Evolutionary conservation across 2,113 vertebrate genomes (phyloP).

Genomic region (Cnemophilus loriae): DNA sequence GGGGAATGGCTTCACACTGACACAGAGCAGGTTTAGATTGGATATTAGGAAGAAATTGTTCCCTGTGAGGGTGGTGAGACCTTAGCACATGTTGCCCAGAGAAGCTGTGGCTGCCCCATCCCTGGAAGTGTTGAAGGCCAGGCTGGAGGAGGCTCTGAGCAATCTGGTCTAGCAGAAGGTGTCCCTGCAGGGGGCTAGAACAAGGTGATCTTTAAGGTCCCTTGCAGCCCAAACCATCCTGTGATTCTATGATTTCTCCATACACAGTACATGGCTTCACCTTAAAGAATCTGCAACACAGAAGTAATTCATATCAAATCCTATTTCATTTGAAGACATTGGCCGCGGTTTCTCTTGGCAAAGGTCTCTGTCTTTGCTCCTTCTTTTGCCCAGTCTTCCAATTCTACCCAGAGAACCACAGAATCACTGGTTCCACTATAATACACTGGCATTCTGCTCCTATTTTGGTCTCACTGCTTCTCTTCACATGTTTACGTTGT

Average conservation of each 20-base stretch:
- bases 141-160: accelerated
- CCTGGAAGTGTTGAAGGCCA: accelerated
- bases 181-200: background rate
- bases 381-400: background rate
- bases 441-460: background rate
- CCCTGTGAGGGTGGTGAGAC: background rate
- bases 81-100: background rate
- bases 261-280: background rate
- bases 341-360: background rate
- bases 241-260: background rate
- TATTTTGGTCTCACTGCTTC: background rate
- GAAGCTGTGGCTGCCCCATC: background rate
- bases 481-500: background rate
- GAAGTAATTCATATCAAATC: background rate
- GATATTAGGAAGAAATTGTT: accelerated
- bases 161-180: accelerated
- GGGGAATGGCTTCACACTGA: background rate
- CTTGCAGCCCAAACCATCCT: background rate
- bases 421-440: background rate
- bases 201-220: background rate
- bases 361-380: background rate
- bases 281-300: background rate
- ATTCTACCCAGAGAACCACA: background rate
- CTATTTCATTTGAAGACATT: background rate
- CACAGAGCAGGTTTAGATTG: accelerated